A percentile compares a stretch with the other conserved stretches of the same genome.
phyloP scores from a whole-genome alignment of 2,888 invertebrate species.

The Leptinotarsa tumamoca region DNA sequence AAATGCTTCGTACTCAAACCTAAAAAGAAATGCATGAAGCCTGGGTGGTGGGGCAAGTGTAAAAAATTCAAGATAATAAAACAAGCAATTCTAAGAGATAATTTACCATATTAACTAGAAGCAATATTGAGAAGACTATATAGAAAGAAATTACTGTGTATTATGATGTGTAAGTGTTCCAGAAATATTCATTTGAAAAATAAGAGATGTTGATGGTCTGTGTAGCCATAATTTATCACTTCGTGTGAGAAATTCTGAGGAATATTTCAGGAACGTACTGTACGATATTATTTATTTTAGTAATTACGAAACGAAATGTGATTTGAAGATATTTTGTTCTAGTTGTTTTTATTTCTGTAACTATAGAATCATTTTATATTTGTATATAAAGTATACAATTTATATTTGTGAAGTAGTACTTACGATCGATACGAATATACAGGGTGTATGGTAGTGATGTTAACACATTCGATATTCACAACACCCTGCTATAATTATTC shows the following conservation, averaged over 20 bases:
- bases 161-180: constrained; percentile 15
- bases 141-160: constrained; percentile 22
- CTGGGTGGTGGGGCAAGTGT: constrained; percentile 88
- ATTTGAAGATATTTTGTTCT: constrained; percentile 36
- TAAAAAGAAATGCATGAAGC: constrained; percentile 79
- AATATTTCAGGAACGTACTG: constrained; percentile 15
- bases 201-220: neutral
- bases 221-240: too few relatives aligned
- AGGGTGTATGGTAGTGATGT: constrained; percentile 6
- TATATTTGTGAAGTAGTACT: constrained; percentile 19
- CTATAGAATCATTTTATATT: constrained; percentile 45
- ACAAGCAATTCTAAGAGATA: constrained; percentile 80
- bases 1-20: constrained; percentile 91
- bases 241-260: neutral
- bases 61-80: constrained; percentile 75
- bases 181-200: constrained; percentile 11
- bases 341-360: constrained; percentile 40
- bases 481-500: constrained; percentile 12
- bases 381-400: constrained; percentile 40
- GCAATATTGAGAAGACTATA: constrained; percentile 25
- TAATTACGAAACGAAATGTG: constrained; percentile 39
- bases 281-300: constrained; percentile 37
- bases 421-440: constrained; percentile 24
- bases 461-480: constrained; percentile 3
- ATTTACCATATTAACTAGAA: constrained; percentile 73